Evolutionary conservation across 2,797 vertebrate genomes (phyloP).

Genomic region (Rhodeus uyekii): DNA sequence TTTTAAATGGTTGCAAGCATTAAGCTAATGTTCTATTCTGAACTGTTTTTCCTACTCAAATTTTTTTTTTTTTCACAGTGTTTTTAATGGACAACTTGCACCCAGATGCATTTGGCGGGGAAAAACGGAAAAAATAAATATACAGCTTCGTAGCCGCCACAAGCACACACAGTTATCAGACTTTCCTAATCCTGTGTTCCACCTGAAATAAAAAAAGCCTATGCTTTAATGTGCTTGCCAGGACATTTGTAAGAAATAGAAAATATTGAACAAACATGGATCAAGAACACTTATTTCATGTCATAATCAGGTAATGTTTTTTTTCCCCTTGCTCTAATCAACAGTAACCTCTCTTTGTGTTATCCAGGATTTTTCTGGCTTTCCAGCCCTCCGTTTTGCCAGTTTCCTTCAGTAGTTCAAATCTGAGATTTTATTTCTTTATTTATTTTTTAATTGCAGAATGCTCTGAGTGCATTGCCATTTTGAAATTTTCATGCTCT

Average conservation of each 20-base stretch:
- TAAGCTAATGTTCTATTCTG: conserved; percentile 48
- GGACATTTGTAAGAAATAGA: conserved; percentile 74
- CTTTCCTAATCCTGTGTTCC: conserved; percentile 75
- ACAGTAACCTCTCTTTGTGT: not conserved
- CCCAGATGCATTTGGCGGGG: conserved; percentile 70
- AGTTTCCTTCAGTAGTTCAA: not conserved
- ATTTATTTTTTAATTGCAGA: too few species aligned
- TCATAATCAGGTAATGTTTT: conserved; percentile 66
- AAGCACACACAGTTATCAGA: conserved; percentile 81
- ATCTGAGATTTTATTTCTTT: too few species aligned
- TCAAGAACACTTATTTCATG: conserved; percentile 67
- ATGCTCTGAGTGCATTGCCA: not conserved
- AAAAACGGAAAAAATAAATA: conserved; percentile 44
- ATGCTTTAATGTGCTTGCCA: conserved; percentile 58
- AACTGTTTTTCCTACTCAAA: conserved; percentile 50
- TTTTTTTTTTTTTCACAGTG: conserved; percentile 35
- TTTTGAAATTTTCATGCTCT: not conserved
- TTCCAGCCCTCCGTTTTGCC: not conserved
- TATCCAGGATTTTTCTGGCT: not conserved
- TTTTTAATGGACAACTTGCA: conserved; percentile 41
- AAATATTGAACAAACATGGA: conserved; percentile 70
- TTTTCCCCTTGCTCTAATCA: not conserved
- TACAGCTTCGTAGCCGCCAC: conserved; percentile 73
- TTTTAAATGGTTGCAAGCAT: not conserved
- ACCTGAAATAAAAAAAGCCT: conserved; percentile 61